phyloP scores from a whole-genome alignment of 2,888 invertebrate genomes.

The Drosophila hamatofila region DNA sequence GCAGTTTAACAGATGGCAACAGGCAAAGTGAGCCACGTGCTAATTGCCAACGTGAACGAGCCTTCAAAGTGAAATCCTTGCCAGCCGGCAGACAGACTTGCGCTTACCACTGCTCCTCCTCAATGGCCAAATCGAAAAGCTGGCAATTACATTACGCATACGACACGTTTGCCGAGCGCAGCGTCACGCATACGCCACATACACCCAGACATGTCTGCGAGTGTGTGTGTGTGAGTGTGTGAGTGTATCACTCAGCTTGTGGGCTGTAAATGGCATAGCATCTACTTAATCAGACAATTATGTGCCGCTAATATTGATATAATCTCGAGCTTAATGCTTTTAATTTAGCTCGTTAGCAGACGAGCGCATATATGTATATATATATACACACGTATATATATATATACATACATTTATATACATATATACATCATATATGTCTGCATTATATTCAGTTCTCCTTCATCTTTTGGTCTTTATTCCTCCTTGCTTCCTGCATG shows the following conservation, averaged over 20 bases:
- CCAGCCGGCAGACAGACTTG: background rate
- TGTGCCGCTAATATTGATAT: conserved; percentile 71
- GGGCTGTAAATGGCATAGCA: conserved; percentile 26
- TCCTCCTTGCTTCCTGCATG: background rate
- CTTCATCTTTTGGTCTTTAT: background rate
- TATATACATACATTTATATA: conserved; percentile 14
- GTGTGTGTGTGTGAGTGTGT: background rate
- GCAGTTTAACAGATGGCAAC: background rate
- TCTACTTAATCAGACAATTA: conserved; percentile 76
- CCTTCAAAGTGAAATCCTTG: conserved; percentile 27
- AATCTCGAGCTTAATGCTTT: conserved; percentile 72
- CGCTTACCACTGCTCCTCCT: background rate
- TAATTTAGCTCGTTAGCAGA: conserved; percentile 62
- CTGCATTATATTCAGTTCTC: conserved; percentile 9
- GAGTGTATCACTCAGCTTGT: conserved; percentile 5
- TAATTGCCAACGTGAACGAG: conserved; percentile 65
- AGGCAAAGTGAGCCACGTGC: conserved; percentile 54
- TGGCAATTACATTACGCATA: conserved; percentile 73
- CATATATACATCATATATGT: conserved; percentile 13
- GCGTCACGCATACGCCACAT: conserved; percentile 34
- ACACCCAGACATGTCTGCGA: background rate
- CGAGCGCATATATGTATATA: conserved; percentile 7
- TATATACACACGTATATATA: too few species aligned
- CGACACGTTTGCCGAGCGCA: conserved; percentile 61
- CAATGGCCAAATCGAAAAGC: conserved; percentile 38